Evolutionary conservation across 2,113 vertebrate species (phyloP), one percentile per base, ranked within the genome.

Genomic region (Mus pahari): DNA sequence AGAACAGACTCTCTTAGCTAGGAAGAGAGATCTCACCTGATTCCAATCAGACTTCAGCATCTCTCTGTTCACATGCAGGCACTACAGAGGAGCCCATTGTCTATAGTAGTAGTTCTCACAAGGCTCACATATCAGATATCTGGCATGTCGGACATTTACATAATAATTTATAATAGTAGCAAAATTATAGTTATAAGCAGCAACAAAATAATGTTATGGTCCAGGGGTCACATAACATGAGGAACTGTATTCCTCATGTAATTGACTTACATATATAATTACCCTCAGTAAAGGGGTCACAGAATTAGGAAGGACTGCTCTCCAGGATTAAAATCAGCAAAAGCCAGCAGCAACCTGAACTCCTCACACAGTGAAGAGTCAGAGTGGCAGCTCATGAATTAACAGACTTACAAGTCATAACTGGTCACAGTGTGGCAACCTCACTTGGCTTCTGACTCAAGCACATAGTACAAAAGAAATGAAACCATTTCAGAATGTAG

Each of bases 401-500:
- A 70, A 92, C 6, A 70, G 42, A 1, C 3, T 75, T 94, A 86
- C 88, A 77, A 86, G 7, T 39, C 33, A 14, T 33, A 74, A 45
- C 4, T n/a, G 92, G 19, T 45, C 24, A 73, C 17, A 2, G 68
- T 53, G 60, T 1, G 0, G 70, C n/a, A 33, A 53, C 16, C 24
- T 86, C 42, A 77, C 50, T 60, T 89, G 70, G 60, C 24, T 90
- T 36, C 53, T 62, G 33, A 94, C 50, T 91, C 50, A 92, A 60
- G 62, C 16, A 86, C 13, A 68, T 20, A 62, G 78, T 48, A 53
- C 87, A 73, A 94, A 79, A 92, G 91, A 64, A 14, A 31, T 4
- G 70, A 73, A 94, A 62, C 48, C 24, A 36, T 45, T 84, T 94
- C 55, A 90, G 83, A 94, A 95, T 26, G n/a, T 33, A 28, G 55